phyloP scores from a whole-genome alignment of 2,888 invertebrate species.

The Archaeoteleia sp. region DNA sequence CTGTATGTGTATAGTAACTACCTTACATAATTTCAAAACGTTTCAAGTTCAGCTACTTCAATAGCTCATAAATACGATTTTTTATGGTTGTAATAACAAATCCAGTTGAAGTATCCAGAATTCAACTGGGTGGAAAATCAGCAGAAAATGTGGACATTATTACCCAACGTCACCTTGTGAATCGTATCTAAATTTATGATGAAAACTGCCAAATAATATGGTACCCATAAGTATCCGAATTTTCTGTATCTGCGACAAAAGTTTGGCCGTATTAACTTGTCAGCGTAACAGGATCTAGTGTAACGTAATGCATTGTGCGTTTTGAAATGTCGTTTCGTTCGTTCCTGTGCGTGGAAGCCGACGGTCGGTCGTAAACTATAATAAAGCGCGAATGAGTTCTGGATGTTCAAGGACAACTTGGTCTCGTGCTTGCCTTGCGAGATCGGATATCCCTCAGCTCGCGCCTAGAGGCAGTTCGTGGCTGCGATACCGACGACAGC shows the following conservation, averaged over 20 bases:
- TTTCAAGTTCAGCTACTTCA: no score
- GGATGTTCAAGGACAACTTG: constrained; percentile 24
- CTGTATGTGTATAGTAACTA: background rate
- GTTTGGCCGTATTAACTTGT: constrained; percentile 7
- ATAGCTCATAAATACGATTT: no score
- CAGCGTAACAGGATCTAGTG: constrained; percentile 4
- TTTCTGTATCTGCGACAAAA: no score
- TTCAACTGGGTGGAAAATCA: no score
- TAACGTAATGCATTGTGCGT: constrained; percentile 4
- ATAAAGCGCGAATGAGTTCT: constrained; percentile 21
- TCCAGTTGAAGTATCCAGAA: no score
- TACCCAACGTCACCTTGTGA: no score
- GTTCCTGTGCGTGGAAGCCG: constrained; percentile 7
- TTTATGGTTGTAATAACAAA: no score
- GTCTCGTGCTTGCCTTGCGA: constrained; percentile 6
- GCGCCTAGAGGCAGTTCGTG: constrained; percentile 20
- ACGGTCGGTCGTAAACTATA: constrained; percentile 14
- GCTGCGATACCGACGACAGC: constrained; percentile 11
- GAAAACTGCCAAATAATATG: no score
- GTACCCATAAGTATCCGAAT: no score
- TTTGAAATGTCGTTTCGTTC: constrained; percentile 1
- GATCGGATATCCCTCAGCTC: constrained; percentile 15
- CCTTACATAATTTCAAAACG: no score
- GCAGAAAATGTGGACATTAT: no score
- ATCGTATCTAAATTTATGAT: no score